Base-by-base conservation (phyloP, 2,797 vertebrate species). In the Aulostomus chinensis region DNA sequence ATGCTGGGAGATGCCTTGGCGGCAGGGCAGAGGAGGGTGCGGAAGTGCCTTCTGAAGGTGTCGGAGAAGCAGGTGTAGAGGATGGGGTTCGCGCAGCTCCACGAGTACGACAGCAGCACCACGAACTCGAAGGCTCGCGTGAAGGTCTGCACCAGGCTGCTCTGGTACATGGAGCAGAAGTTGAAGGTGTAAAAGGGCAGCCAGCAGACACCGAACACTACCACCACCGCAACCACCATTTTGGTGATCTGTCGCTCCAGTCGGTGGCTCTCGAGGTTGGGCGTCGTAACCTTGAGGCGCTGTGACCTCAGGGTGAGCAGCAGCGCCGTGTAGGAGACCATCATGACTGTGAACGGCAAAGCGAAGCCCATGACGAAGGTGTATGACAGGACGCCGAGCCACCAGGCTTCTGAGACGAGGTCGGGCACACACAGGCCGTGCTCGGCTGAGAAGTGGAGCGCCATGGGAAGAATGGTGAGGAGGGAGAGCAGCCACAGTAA, bases 31-130 rank as follows among this genome's bases (percentile, higher is more conserved):
- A 92, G 85, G 9, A 91, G 84, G 1, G 49, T 20, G 32, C 40
- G 58, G 65, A 92, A 92, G 68, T 92, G 75, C 15, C 63, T 80
- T 22, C 89, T 59, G 56, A 92, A 91, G 9, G 82, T 86, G 34
- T 90, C 81, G 0, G 90, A 92, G 35, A 92, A 57, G 55, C 86
- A 90, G 31, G 86, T 84, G 9, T 93, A 92, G 22, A 93, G 83
- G 28, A 92, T 86, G 16, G 92, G 91, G 57, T 92, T 92, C 2
- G 88, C 85, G 0, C 91, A 92, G 75, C 92, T 93, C 91, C 91
- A 92, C 0, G 89, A 87, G 58, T 93, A 93, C 0, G 92, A 93
- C 68, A 93, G 45, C 63, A 91, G 73, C 13, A 93, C 88, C 15
- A 78, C 78, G 0, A 88, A 72, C 69, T 91, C 87, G 10, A 92